These are phyloP conservation scores for Dipus sagitta DNA, from an alignment of 2,797 vertebrate genomes.

Conservation along the genomic window DNA sequence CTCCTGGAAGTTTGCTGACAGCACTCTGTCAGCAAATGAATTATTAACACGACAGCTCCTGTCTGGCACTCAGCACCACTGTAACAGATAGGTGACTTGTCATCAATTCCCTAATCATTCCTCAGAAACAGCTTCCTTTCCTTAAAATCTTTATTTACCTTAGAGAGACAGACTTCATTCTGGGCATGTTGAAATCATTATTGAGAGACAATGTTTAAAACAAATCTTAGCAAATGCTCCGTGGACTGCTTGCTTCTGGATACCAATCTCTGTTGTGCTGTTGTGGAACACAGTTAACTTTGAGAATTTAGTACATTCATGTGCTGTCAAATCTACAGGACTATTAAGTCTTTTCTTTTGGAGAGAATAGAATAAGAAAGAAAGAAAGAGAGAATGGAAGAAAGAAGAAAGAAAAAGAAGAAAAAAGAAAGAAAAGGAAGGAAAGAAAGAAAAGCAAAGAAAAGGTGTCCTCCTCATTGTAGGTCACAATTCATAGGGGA, in stretches of 20 bases:
- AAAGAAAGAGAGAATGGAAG: slow-evolving; percentile 4
- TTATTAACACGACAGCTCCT: neutral
- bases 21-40: neutral
- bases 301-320: slow-evolving; percentile 67
- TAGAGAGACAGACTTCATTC: slow-evolving; percentile 70
- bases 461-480: slow-evolving; percentile 52
- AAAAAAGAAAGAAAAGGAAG: slow-evolving; percentile 16
- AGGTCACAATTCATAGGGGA: slow-evolving; percentile 9
- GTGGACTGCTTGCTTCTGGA: slow-evolving; percentile 56
- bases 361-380: slow-evolving; percentile 51
- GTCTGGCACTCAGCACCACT: neutral
- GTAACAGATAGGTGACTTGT: neutral
- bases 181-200: slow-evolving; percentile 67
- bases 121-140: slow-evolving; percentile 2
- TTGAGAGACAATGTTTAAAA: slow-evolving; percentile 67
- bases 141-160: slow-evolving; percentile 57
- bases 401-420: slow-evolving; percentile 2
- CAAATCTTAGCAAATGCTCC: slow-evolving; percentile 66
- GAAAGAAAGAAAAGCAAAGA: slow-evolving; percentile 12
- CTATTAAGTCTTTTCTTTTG: slow-evolving; percentile 70
- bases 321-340: slow-evolving; percentile 68
- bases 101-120: slow-evolving; percentile 18
- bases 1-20: neutral
- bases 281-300: slow-evolving; percentile 61
- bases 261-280: slow-evolving; percentile 65